Base-by-base conservation (phyloP, 2,797 vertebrate species). In the Pempheris klunzingeri region DNA sequence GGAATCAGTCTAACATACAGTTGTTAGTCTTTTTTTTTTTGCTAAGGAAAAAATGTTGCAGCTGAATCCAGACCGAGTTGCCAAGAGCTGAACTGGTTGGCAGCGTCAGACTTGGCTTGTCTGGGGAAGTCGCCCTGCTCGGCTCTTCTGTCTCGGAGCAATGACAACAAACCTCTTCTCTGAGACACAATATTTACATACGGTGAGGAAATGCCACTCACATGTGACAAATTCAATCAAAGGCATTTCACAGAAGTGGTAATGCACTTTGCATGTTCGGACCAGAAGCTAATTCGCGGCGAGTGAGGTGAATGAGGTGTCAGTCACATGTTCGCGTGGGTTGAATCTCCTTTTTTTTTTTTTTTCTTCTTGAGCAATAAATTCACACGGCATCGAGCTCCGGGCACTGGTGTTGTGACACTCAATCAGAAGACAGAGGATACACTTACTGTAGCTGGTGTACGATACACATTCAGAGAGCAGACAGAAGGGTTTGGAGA, bases 1-100 rank as follows among this genome's bases (percentile, higher is more conserved):
- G 84, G 87, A 90, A 88, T 57, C 84, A 77, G 84, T 86, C 83
- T 87, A 81, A 90, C 87, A 54, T 57, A 44, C 36, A 62, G 72
- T 80, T 78, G 73, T 80, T 80, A 70, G 65, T 82, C 55, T 67
- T 84, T 67, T 84, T 71, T 75, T 7, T 41, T 61, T 79, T 81
- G 46, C 61, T 28, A 5, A 28, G 71, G 73, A 69, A 62, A 57
- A 80, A 52, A 57, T 15, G 50, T 39, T 70, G 71, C 76, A 76
- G 71, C 54, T 67, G 76, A 77, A 73, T 87, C 81, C 75, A 86
- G 81, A 68, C 62, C 1, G 17, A 46, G 81, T 52, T 74, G 81
- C 78, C 83, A 81, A 24, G 66, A 69, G 71, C 62, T 55, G 63
- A 55, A 38, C 44, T 53, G 54, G 69, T 47, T 86, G 83, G 68